Evolutionary conservation across 1,140 invertebrate species (phyloP).

Genomic region (Apis laboriosa): DNA sequence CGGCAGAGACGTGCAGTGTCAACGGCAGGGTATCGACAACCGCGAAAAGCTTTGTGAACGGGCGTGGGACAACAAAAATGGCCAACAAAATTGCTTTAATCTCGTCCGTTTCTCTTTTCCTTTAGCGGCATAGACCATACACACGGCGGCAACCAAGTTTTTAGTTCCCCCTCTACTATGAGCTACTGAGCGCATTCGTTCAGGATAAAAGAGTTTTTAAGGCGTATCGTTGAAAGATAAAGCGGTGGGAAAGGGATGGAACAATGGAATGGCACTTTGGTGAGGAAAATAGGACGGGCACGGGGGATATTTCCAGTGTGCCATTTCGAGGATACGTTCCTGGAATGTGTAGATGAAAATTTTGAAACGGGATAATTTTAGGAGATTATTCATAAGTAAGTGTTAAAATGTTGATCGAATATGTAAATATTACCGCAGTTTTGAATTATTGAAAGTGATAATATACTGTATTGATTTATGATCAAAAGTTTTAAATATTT

Average conservation of each 20-base stretch:
- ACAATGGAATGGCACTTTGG: slow-evolving; percentile 20
- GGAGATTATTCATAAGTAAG: too few species aligned
- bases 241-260: neutral
- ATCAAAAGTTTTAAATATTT: too few species aligned
- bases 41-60: slow-evolving; percentile 38
- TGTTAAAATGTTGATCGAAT: too few species aligned
- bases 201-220: slow-evolving; percentile 47
- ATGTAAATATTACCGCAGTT: too few species aligned
- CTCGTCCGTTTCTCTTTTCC: slow-evolving; percentile 17
- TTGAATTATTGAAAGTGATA: too few species aligned
- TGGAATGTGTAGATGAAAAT: neutral
- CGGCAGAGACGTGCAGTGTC: neutral
- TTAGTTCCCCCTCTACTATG: slow-evolving; percentile 3
- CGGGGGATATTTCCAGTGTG: slow-evolving; percentile 10
- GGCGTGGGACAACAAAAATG: slow-evolving; percentile 26
- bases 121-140: neutral
- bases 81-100: slow-evolving; percentile 57
- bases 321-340: neutral
- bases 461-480: too few species aligned
- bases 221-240: slow-evolving; percentile 50
- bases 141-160: slow-evolving; percentile 24
- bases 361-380: too few species aligned
- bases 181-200: slow-evolving; percentile 24
- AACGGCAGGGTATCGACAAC: slow-evolving; percentile 2
- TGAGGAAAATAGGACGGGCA: neutral